Evolutionary conservation across 2,113 vertebrate species (phyloP).

Genomic region (Anser cygnoides): DNA sequence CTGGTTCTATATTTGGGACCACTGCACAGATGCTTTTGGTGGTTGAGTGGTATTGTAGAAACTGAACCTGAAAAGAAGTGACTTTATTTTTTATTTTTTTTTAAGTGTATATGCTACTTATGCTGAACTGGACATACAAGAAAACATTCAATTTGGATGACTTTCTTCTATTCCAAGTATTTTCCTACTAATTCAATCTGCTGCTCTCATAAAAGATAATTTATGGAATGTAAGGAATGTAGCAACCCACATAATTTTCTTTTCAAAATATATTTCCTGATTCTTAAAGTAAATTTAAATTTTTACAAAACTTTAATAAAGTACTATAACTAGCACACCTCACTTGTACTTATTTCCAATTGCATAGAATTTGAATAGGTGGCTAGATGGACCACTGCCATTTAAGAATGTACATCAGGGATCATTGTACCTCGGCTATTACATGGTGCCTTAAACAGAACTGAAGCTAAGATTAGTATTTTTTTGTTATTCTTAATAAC

Average conservation of each 20-base stretch:
- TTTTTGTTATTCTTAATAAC: conserved; percentile 74
- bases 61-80: conserved; percentile 67
- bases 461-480: conserved; percentile 79
- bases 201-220: conserved; percentile 78
- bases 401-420: conserved; percentile 86
- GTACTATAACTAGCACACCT: conserved; percentile 78
- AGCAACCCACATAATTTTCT: conserved; percentile 77
- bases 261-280: conserved; percentile 74
- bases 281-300: conserved; percentile 77
- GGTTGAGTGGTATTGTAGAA: conserved; percentile 69
- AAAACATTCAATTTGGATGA: conserved; percentile 77
- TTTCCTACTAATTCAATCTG: conserved; percentile 78
- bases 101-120: conserved; percentile 76
- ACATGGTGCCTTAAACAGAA: conserved; percentile 86
- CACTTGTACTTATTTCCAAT: conserved; percentile 74
- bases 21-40: conserved; percentile 73
- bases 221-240: conserved; percentile 81
- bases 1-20: conserved; percentile 74
- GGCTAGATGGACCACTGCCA: conserved; percentile 79
- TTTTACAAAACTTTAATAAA: conserved; percentile 72
- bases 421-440: conserved; percentile 85
- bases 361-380: conserved; percentile 76
- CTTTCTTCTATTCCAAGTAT: conserved; percentile 78
- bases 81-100: conserved; percentile 65
- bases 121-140: conserved; percentile 74